These are phyloP conservation scores for Chymomyza procnemis DNA, from an alignment of 2,888 invertebrate species.

Conservation along the genomic window DNA sequence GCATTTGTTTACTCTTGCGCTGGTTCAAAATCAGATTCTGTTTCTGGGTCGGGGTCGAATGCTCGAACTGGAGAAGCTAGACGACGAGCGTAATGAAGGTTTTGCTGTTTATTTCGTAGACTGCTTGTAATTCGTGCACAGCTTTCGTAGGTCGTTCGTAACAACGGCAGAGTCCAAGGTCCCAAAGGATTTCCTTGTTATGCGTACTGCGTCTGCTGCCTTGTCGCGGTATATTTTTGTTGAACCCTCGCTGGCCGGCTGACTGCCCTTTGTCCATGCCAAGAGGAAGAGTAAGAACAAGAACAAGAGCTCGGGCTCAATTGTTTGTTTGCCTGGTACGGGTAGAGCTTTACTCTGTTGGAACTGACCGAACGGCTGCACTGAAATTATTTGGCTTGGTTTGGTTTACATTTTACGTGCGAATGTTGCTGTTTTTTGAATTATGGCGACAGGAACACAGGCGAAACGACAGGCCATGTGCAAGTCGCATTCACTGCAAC, in stretches of 20 bases:
- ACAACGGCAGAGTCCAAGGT: constrained; percentile 36
- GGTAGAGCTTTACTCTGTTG: constrained; percentile 4
- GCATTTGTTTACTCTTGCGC: not conserved
- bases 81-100: constrained; percentile 16
- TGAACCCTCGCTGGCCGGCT: constrained; percentile 59
- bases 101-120: not conserved
- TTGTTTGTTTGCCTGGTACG: constrained; percentile 60
- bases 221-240: constrained; percentile 46
- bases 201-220: constrained; percentile 45
- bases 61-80: not conserved
- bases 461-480: constrained; percentile 15
- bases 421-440: constrained; percentile 74
- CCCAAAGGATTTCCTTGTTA: constrained; percentile 73
- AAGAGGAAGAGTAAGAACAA: constrained; percentile 11
- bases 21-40: not conserved
- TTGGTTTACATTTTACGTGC: constrained; percentile 73
- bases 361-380: constrained; percentile 42
- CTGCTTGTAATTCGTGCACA: not conserved
- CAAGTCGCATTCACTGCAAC: constrained; percentile 27
- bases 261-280: constrained; percentile 71
- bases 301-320: constrained; percentile 35
- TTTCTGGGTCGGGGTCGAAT: not conserved
- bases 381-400: constrained; percentile 73
- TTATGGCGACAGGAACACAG: constrained; percentile 71
- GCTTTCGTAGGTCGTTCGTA: not conserved